Percentiles rank a stretch among this genome's conserved stretches.
These are phyloP conservation scores for Isaurus tuberculatus DNA, from an alignment of 92 coral and sea anemone genomes.

Conservation along the genomic window DNA sequence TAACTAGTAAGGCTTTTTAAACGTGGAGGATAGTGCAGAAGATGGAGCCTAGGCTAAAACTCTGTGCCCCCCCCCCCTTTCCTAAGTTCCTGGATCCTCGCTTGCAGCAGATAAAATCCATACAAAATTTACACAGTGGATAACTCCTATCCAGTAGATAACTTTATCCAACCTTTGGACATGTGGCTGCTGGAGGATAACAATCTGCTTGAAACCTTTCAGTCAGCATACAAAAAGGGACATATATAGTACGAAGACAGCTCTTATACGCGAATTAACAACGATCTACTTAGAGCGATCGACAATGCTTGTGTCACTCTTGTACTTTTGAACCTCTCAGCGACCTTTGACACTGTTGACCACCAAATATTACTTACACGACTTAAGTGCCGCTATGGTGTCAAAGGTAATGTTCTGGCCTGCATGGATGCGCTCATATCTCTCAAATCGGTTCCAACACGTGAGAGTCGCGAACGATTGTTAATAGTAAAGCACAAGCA, in stretches of 20 bases:
- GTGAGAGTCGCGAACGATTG: conserved; percentile 55
- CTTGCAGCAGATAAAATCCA: too few species aligned
- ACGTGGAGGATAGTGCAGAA: too few species aligned
- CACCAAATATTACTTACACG: conserved; percentile 41
- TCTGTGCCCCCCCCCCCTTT: too few species aligned
- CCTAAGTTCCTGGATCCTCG: too few species aligned
- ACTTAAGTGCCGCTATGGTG: conserved; percentile 50
- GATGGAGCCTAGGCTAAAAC: too few species aligned
- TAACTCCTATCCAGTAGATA: too few species aligned
- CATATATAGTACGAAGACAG: conserved; percentile 42
- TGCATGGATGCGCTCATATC: conserved; percentile 49
- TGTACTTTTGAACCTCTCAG: conserved; percentile 28
- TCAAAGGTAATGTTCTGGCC: conserved; percentile 48
- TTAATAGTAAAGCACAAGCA: conserved; percentile 36
- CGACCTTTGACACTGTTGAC: too few species aligned
- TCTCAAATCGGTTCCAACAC: conserved; percentile 49
- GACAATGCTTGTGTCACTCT: conserved; percentile 44
- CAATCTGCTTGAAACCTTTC: background rate
- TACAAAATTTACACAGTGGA: too few species aligned
- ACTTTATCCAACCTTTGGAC: too few species aligned
- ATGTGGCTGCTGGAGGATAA: too few species aligned
- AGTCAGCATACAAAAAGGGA: conserved; percentile 35
- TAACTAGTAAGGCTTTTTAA: too few species aligned
- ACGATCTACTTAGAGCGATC: conserved; percentile 54
- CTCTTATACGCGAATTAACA: conserved; percentile 39